Percentiles rank a stretch among this genome's conserved stretches.
Evolutionary conservation across 2,113 vertebrate species (phyloP).

Genomic region (Odocoileus hemionus): DNA sequence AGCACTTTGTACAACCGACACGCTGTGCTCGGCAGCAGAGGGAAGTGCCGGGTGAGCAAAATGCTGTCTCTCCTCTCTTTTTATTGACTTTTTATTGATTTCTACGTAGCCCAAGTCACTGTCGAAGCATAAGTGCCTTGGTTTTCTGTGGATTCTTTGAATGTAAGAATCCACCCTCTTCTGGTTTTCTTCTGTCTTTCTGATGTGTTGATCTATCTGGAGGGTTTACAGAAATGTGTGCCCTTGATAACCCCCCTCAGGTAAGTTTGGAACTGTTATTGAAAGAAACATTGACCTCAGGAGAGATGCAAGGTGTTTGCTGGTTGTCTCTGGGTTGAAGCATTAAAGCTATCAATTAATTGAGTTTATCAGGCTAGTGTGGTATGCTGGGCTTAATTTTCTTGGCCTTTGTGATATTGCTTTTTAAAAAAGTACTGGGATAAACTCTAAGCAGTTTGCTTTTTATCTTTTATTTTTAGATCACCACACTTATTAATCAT

Average conservation of each 20-base stretch:
- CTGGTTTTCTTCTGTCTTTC: not conserved
- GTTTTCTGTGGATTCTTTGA: not conserved
- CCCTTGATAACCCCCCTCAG: not conserved
- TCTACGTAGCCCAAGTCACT: not conserved
- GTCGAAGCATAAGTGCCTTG: not conserved
- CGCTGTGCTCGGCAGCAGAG: not conserved
- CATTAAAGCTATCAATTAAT: not conserved
- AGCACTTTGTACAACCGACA: not conserved
- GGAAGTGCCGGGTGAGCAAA: not conserved
- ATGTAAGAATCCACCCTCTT: not conserved
- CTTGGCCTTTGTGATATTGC: not conserved
- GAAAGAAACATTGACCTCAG: not conserved
- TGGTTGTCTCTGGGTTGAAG: not conserved
- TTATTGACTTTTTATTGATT: too few relatives aligned
- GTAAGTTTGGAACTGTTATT: not conserved
- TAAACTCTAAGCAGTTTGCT: slow-evolving; percentile 57
- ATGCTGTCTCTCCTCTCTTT: not conserved
- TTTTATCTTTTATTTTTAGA: slow-evolving; percentile 82
- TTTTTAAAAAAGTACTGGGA: not conserved
- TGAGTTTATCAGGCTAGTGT: not conserved
- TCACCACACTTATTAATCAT: slow-evolving; percentile 98
- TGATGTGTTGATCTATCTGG: not conserved
- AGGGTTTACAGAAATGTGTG: not conserved
- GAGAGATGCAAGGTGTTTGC: not conserved
- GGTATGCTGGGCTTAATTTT: not conserved